Conservation (phyloP, 2,797 vertebrate genomes). For the Protonibea diacanthus region DNA sequence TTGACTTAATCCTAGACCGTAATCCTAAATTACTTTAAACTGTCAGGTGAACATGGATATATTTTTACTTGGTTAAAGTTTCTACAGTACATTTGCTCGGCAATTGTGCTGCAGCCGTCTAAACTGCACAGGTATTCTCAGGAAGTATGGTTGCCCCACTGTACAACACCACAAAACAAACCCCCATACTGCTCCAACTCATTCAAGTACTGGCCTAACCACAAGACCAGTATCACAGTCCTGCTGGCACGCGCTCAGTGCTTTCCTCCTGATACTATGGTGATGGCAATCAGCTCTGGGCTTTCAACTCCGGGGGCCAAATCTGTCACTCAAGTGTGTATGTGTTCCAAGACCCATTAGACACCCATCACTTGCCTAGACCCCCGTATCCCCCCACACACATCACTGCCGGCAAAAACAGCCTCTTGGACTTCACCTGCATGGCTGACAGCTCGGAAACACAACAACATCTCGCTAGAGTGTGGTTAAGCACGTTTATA, state of each 20-base stretch:
- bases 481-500: neutral
- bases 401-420: slow-evolving; percentile 31
- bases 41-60: neutral
- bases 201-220: slow-evolving; percentile 6
- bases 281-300: slow-evolving; percentile 43
- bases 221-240: slow-evolving; percentile 25
- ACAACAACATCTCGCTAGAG: slow-evolving; percentile 55
- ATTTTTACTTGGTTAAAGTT: neutral
- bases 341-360: slow-evolving; percentile 67
- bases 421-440: slow-evolving; percentile 71
- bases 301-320: slow-evolving; percentile 36
- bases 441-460: slow-evolving; percentile 69
- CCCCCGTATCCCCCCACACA: neutral
- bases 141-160: slow-evolving; percentile 12
- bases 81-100: neutral
- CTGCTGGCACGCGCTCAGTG: slow-evolving; percentile 50
- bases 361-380: slow-evolving; percentile 64
- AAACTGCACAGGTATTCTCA: neutral
- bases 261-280: slow-evolving; percentile 20
- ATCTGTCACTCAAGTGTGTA: slow-evolving; percentile 68
- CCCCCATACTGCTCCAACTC: neutral
- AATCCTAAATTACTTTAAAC: neutral
- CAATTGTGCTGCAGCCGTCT: slow-evolving; percentile 17
- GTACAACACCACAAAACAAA: slow-evolving; percentile 7
- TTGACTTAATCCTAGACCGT: too few relatives aligned